These are phyloP conservation scores for Periphyllus acericola DNA, from an alignment of 2,888 invertebrate genomes.

Conservation along the genomic window DNA sequence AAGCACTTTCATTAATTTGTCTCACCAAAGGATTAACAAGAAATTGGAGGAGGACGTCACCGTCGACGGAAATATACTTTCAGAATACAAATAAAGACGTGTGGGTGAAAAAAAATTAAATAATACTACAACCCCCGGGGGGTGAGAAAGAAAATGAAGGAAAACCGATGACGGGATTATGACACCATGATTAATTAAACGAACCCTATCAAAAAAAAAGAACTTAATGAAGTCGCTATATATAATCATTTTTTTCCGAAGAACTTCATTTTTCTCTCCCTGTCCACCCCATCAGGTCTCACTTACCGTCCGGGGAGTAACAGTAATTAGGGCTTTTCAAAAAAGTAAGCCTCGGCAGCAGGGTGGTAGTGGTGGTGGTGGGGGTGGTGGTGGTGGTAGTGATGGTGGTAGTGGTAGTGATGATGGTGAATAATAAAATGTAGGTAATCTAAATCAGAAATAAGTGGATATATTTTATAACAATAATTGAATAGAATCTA, in stretches of 20 bases:
- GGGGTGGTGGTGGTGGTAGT: background rate
- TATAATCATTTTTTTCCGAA: slow-evolving; percentile 35
- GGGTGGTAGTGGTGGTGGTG: background rate
- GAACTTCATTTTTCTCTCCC: slow-evolving; percentile 34
- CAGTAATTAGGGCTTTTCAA: slow-evolving; percentile 50
- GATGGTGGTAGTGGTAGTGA: background rate
- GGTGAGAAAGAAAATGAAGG: slow-evolving; percentile 26
- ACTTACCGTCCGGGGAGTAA: background rate
- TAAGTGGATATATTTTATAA: background rate
- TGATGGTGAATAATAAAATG: background rate
- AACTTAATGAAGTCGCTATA: slow-evolving; percentile 35
- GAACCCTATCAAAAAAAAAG: background rate
- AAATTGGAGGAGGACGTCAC: background rate
- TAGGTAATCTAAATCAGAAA: slow-evolving; percentile 4
- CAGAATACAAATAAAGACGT: slow-evolving; percentile 47
- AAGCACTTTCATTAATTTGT: slow-evolving; percentile 55
- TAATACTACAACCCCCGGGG: slow-evolving; percentile 15
- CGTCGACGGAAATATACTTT: slow-evolving; percentile 4
- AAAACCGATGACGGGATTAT: slow-evolving; percentile 55
- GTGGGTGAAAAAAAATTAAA: slow-evolving; percentile 31
- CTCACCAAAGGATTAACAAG: slow-evolving; percentile 48
- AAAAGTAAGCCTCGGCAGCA: background rate
- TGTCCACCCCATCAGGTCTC: background rate
- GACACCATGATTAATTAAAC: slow-evolving; percentile 61
- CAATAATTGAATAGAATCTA: background rate